Base-by-base conservation (phyloP, 2,113 vertebrate genomes). In the Eolophus roseicapilla region DNA sequence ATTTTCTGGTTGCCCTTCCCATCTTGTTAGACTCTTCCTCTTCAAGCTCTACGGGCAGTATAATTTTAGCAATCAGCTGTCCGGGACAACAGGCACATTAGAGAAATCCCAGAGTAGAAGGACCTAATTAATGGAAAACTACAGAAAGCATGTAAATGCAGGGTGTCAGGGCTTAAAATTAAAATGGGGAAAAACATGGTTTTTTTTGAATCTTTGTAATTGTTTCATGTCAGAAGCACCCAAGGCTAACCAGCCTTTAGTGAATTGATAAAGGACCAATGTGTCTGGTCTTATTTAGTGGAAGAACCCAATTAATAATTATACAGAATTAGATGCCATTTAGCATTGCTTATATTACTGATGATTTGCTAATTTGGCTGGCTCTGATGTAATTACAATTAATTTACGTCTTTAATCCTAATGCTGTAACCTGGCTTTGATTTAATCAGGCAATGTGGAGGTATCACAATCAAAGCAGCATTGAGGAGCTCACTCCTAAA, bases 301-400 rank as follows among this genome's bases (percentile, higher is more conserved):
- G 77, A 96, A 96, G 88, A 95, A 95, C 57, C 91, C 92, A 95
- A 96, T 96, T 96, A 96, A 95, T 95, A 96, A 95, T 96, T 96
- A 89, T 89, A 96, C 91, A 91, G 77, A 97, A 96, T 95, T 96
- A 96, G 96, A 94, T 93, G 88, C 95, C 95, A 96, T 95, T 97
- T 94, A 97, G 70, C 88, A 82, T 95, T 96, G 96, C 95, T 97
- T 96, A 92, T 93, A 94, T 94, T 96, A 92, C 95, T 95, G 96
- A 96, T 96, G 92, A 96, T 83, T 96, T 2, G 81, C 88, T 96
- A 96, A 97, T 97, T 97, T 94, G 77, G 44, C 86, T 93, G 86
- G 77, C 93, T 96, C 93, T 97, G 96, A 96, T 96, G 74, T 92
- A 96, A 96, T 97, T 96, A 96, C 93, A 96, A 96, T 97, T 96